Base-by-base conservation (phyloP, 2,888 invertebrate species). In the Tiliacea citrago region DNA sequence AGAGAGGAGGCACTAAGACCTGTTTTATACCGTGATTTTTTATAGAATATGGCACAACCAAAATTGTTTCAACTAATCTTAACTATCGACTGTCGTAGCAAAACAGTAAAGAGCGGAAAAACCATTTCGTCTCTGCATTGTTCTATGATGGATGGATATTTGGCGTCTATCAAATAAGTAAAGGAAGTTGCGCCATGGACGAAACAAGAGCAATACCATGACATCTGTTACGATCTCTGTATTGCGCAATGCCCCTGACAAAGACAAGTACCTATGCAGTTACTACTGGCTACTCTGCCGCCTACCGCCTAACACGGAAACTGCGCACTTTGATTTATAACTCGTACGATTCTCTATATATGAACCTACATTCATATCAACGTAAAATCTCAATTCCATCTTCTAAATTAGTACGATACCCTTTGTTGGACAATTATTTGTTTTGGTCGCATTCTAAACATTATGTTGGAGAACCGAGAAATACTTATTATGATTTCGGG, bases 181-280 rank as follows among this genome's bases (percentile, higher is more conserved):
- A 58, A 24, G 24, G 58, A 76, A 60, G 53, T 35, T n/a, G 49
- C 60, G 42, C 47, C 42, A 61, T 69, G 39, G 55, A 70, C 68
- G 47, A 47, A 72, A 62, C 55, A 55, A 55, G 49, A 70, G 67
- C 47, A 66, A 12, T 29, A 55, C 24, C 29, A 57, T 68, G 67
- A 68, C 79, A 86, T 82, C 66, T 86, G 79, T 76, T 70, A 70
- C 49, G 61, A 62, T 62, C 39, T 66, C 35, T 47, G 58, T 71
- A 63, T 82, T 88, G 73, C 83, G 83, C 74, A 84, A 88, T 75
- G 86, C 47, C 83, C 84, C 73, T 84, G 85, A 89, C 85, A 88
- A 79, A 86, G 84, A 83, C 80, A 80, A 62, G 79, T 74, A 69
- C 13, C 6, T 24, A 78, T 75, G 73, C 77, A 62, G 49, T n/a